Percentiles rank a stretch among this genome's conserved stretches.
Conservation (phyloP, 2,888 invertebrate genomes). For the Drosophila subsilvestris region DNA sequence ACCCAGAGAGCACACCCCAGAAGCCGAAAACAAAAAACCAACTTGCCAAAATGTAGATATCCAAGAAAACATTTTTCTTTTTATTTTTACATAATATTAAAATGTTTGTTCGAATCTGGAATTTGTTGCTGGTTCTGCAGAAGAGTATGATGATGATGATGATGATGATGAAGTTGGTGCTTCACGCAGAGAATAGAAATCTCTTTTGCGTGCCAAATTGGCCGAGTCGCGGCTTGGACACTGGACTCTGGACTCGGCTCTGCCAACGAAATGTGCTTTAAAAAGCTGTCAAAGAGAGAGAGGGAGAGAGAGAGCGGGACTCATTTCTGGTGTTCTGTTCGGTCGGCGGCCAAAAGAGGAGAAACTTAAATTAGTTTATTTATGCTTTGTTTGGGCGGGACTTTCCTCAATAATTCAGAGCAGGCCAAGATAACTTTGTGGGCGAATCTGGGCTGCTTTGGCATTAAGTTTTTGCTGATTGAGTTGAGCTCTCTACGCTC, state of each 20-base stretch:
- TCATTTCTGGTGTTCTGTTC: slow-evolving; percentile 24
- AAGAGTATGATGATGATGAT: slow-evolving; percentile 42
- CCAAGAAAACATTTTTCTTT: slow-evolving; percentile 1
- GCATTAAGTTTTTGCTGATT: slow-evolving; percentile 67
- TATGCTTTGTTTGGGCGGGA: slow-evolving; percentile 72
- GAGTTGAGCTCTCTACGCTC: slow-evolving; percentile 51
- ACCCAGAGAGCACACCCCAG: not conserved
- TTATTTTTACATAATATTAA: not conserved
- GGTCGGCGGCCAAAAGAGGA: slow-evolving; percentile 12
- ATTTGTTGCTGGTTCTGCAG: slow-evolving; percentile 19
- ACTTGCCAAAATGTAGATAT: slow-evolving; percentile 19
- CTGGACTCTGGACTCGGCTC: slow-evolving; percentile 11
- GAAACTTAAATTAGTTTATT: slow-evolving; percentile 79
- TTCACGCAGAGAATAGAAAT: slow-evolving; percentile 1
- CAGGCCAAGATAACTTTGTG: slow-evolving; percentile 41
- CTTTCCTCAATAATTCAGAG: slow-evolving; percentile 18
- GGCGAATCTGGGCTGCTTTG: slow-evolving; percentile 11
- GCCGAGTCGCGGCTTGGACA: slow-evolving; percentile 35
- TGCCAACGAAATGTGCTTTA: slow-evolving; percentile 12
- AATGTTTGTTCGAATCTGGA: slow-evolving; percentile 17
- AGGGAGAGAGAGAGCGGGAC: not conserved
- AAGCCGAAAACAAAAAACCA: slow-evolving; percentile 12
- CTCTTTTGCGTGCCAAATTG: slow-evolving; percentile 63
- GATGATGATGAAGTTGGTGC: slow-evolving; percentile 17
- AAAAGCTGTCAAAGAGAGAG: slow-evolving; percentile 18